phyloP scores from a whole-genome alignment of 64 coral and sea anemone genomes.

The Dendrophyllia cribrosa region DNA sequence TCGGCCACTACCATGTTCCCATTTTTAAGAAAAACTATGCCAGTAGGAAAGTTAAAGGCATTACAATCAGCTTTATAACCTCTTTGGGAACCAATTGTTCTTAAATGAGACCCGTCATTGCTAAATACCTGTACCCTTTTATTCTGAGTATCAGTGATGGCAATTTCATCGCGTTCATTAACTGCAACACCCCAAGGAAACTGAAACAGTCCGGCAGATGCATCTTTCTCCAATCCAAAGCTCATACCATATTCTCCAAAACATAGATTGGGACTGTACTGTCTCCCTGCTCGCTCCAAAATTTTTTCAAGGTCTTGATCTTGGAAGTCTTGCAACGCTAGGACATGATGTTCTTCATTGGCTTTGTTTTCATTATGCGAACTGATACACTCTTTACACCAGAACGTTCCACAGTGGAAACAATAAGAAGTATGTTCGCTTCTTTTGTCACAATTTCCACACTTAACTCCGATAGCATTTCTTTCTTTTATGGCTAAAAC shows the following conservation, averaged over 20 bases:
- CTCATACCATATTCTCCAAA: neutral
- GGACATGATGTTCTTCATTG: neutral
- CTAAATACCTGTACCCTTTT: neutral
- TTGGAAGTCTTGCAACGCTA: neutral
- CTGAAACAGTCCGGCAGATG: no score
- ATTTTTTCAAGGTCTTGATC: neutral
- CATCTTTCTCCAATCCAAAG: neutral
- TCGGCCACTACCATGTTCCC: neutral
- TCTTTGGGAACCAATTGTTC: neutral
- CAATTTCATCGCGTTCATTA: neutral
- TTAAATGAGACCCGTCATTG: neutral
- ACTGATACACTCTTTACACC: neutral
- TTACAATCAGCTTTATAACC: neutral
- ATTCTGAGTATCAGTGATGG: neutral
- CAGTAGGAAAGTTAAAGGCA: neutral
- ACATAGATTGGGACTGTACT: neutral
- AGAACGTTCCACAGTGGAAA: neutral
- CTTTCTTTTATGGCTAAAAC: neutral
- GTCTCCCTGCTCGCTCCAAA: neutral
- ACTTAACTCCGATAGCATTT: neutral
- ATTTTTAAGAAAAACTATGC: neutral
- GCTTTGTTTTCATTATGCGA: neutral
- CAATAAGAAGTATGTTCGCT: neutral
- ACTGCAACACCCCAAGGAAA: neutral
- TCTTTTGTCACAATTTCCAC: slow-evolving; percentile 7